phyloP scores from a whole-genome alignment of 2,113 vertebrate genomes.

The Ceratotherium simum region DNA sequence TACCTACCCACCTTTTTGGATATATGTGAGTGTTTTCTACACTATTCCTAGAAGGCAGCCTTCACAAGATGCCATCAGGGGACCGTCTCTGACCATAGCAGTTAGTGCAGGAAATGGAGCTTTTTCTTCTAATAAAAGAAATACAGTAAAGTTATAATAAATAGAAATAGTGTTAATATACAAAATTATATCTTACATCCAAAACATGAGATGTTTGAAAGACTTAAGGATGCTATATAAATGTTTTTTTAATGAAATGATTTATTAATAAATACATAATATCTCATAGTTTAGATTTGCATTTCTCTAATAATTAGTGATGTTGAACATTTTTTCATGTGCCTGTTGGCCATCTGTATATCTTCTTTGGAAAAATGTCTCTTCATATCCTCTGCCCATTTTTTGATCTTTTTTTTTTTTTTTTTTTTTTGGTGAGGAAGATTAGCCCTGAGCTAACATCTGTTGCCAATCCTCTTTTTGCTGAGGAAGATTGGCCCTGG shows the following conservation, averaged over 20 bases:
- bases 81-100: background rate
- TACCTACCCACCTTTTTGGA: background rate
- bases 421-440: too few relatives aligned
- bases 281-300: too few relatives aligned
- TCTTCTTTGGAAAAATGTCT: too few relatives aligned
- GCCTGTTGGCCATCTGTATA: too few relatives aligned
- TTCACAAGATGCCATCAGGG: background rate
- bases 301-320: too few relatives aligned
- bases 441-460: too few relatives aligned
- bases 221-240: background rate
- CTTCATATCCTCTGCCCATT: too few relatives aligned
- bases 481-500: too few relatives aligned
- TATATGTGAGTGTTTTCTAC: background rate
- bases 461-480: too few relatives aligned
- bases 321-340: too few relatives aligned
- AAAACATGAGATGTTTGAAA: background rate
- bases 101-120: background rate
- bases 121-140: constrained; percentile 7
- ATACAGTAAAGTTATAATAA: background rate
- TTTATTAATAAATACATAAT: background rate
- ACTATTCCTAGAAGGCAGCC: background rate
- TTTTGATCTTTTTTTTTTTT: too few relatives aligned
- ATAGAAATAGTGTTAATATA: background rate
- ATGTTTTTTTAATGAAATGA: background rate
- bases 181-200: background rate